Evolutionary conservation across 2,113 vertebrate genomes (phyloP).

Genomic region (Sinocyclocheilus maitianheensis): DNA sequence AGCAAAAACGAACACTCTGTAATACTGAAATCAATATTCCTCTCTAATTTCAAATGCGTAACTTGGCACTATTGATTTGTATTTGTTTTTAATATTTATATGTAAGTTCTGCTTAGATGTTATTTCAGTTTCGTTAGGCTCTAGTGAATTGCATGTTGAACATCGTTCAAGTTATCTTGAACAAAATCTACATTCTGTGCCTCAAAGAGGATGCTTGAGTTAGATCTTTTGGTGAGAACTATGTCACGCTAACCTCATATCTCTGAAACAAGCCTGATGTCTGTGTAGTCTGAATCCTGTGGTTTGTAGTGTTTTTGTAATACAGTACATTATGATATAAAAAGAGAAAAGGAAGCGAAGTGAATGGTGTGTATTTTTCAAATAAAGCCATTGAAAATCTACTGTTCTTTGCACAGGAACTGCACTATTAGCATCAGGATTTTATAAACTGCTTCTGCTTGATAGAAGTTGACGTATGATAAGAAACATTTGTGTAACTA

Average conservation of each 20-base stretch:
- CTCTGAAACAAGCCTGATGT: background rate
- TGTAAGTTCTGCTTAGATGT: background rate
- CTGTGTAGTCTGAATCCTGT: background rate
- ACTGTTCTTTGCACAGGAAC: too few relatives aligned
- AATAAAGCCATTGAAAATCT: background rate
- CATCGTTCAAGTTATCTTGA: background rate
- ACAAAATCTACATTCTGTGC: conserved; percentile 9
- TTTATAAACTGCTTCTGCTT: background rate
- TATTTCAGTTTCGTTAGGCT: background rate
- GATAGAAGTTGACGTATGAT: background rate
- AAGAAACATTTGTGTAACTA: background rate
- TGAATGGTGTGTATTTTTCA: conserved; percentile 17
- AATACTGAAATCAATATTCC: background rate
- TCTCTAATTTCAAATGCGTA: background rate
- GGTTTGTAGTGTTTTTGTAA: conserved; percentile 28
- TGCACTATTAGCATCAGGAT: background rate
- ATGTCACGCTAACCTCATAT: background rate
- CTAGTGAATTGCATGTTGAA: background rate
- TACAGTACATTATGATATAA: background rate
- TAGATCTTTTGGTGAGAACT: background rate
- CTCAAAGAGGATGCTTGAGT: background rate
- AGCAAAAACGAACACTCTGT: background rate
- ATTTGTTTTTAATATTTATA: background rate
- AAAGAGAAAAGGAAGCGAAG: background rate
- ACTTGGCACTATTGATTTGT: background rate